These are phyloP conservation scores for Dinoponera quadriceps DNA, from an alignment of 1,140 invertebrate genomes.

Conservation along the genomic window DNA sequence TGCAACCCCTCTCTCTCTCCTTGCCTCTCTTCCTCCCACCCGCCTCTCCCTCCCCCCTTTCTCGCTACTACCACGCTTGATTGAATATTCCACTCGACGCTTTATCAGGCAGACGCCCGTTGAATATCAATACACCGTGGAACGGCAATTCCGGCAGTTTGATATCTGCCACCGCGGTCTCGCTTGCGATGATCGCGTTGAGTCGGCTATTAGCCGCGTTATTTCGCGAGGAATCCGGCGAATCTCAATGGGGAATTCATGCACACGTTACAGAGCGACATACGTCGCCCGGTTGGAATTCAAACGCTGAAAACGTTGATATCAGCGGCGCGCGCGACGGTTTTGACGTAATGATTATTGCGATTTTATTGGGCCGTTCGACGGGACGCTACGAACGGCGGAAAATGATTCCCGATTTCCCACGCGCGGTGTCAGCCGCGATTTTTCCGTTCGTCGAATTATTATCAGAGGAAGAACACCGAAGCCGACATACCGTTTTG, in stretches of 20 bases:
- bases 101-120: constrained; percentile 80
- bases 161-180: constrained; percentile 66
- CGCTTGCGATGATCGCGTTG: constrained; percentile 57
- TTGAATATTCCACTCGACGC: constrained; percentile 83
- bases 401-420: too few species aligned
- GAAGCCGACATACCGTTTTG: too few species aligned
- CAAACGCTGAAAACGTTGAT: constrained; percentile 12
- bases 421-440: too few species aligned
- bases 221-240: constrained; percentile 50
- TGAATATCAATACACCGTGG: constrained; percentile 81
- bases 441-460: too few species aligned
- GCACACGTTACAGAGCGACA: constrained; percentile 24
- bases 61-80: constrained; percentile 71
- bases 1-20: background rate
- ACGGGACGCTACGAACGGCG: too few species aligned
- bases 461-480: too few species aligned
- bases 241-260: constrained; percentile 33
- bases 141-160: constrained; percentile 62
- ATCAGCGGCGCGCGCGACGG: background rate
- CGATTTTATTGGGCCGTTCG: too few species aligned
- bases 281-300: constrained; percentile 16
- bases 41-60: background rate
- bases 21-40: background rate
- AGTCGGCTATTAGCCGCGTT: constrained; percentile 50
- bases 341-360: constrained; percentile 20